Evolutionary conservation across 2,888 invertebrate species (phyloP).

Genomic region (Athalia circularis): DNA sequence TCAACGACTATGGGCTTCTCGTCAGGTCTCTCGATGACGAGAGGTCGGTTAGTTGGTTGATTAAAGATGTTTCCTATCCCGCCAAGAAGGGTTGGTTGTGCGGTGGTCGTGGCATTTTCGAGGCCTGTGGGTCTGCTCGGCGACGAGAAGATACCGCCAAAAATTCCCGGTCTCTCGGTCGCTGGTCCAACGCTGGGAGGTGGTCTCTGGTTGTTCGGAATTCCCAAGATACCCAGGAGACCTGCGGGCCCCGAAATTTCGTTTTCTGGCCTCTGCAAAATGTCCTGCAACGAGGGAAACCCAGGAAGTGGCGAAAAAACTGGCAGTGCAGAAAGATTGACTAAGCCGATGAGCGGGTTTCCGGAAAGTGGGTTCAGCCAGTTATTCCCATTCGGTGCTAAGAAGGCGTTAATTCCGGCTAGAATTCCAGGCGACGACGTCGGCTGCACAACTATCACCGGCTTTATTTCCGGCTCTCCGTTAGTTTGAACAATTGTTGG

Average conservation of each 20-base stretch:
- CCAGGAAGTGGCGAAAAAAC: conserved; percentile 9
- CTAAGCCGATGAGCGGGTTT: background rate
- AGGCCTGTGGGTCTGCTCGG: conserved; percentile 37
- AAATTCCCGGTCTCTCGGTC: conserved; percentile 42
- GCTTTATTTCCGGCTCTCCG: conserved; percentile 41
- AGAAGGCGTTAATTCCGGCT: conserved; percentile 4
- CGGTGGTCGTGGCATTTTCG: conserved; percentile 17
- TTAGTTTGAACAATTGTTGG: conserved; percentile 33
- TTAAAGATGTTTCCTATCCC: conserved; percentile 37
- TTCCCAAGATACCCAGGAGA: conserved; percentile 36
- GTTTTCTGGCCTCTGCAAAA: conserved; percentile 47
- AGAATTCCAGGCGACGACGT: conserved; percentile 39
- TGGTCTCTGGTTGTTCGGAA: conserved; percentile 1
- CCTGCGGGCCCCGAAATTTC: conserved; percentile 41
- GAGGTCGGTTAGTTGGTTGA: conserved; percentile 45
- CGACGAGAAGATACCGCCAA: conserved; percentile 50
- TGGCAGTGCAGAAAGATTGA: background rate
- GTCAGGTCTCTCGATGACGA: conserved; percentile 50
- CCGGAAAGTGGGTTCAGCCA: background rate
- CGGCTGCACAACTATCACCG: conserved; percentile 45
- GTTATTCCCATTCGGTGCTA: conserved; percentile 11
- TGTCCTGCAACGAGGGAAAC: conserved; percentile 25
- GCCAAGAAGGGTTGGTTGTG: conserved; percentile 18
- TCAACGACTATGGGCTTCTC: conserved; percentile 48
- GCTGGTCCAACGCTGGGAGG: conserved; percentile 20